Percentiles rank a stretch among this genome's conserved stretches.
Evolutionary conservation across 2,113 vertebrate genomes (phyloP).

Genomic region (Halcyon senegalensis): DNA sequence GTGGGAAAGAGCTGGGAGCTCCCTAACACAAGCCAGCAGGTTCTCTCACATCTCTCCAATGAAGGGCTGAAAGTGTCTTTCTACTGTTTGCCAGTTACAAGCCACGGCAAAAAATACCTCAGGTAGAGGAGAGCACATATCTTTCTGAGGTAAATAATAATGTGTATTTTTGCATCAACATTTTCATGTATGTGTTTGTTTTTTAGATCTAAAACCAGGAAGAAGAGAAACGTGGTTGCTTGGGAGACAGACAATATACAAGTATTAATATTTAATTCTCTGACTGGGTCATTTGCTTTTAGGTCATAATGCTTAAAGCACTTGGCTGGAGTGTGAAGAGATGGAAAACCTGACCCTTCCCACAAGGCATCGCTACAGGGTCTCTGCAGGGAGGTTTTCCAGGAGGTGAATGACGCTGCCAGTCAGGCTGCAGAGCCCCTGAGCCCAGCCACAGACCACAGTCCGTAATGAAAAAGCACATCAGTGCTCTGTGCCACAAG

Average conservation of each 20-base stretch:
- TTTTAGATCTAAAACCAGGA: not conserved
- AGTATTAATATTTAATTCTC: not conserved
- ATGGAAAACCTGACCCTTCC: not conserved
- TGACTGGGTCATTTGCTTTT: not conserved
- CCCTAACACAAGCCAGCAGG: rapidly evolving
- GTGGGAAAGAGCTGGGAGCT: not conserved
- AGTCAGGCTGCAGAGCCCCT: not conserved
- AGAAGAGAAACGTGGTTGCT: not conserved
- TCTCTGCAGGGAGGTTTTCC: not conserved
- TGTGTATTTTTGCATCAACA: not conserved
- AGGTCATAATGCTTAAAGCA: not conserved
- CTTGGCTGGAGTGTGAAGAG: not conserved
- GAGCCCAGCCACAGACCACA: not conserved
- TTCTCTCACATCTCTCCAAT: not conserved
- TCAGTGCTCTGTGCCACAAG: not conserved
- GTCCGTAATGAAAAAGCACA: not conserved
- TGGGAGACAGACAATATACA: not conserved
- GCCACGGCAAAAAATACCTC: not conserved
- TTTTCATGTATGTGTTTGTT: not conserved
- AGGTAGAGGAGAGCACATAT: not conserved
- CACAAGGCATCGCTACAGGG: no score
- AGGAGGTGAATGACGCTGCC: not conserved
- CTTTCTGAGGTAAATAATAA: not conserved
- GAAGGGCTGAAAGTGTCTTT: not conserved
- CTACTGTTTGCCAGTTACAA: not conserved